Evolutionary conservation across 2,888 invertebrate species (phyloP).

Genomic region (Eucera pruinosa): DNA sequence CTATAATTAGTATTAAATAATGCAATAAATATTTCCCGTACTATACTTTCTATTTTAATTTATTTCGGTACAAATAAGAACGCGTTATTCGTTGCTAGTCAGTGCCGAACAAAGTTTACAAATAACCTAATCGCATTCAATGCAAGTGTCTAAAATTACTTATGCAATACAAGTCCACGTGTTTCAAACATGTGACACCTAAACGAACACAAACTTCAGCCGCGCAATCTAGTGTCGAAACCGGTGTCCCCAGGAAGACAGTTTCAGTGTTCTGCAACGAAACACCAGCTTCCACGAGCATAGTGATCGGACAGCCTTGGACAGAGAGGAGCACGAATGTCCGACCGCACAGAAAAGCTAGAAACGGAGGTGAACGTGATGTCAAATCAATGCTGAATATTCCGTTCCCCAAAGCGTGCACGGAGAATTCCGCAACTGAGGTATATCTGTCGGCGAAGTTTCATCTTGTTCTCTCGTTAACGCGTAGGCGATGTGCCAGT

Average conservation of each 20-base stretch:
- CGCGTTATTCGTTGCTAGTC: too few species aligned
- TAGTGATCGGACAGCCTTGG: slow-evolving; percentile 17
- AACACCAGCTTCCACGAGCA: slow-evolving; percentile 9
- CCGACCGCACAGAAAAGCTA: slow-evolving; percentile 32
- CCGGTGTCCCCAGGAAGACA: not conserved
- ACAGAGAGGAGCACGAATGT: slow-evolving; percentile 16
- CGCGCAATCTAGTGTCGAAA: not conserved
- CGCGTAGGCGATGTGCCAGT: slow-evolving; percentile 57
- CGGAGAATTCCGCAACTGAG: slow-evolving; percentile 34
- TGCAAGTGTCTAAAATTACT: too few species aligned
- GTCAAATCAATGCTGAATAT: slow-evolving; percentile 44
- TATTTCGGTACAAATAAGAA: too few species aligned
- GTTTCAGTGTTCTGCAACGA: slow-evolving; percentile 11
- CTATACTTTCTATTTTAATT: too few species aligned
- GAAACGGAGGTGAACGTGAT: slow-evolving; percentile 40
- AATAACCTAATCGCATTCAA: too few species aligned
- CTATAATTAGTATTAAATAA: too few species aligned
- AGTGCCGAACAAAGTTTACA: too few species aligned
- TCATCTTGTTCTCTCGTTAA: slow-evolving; percentile 61
- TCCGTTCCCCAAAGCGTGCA: slow-evolving; percentile 28
- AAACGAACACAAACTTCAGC: not conserved
- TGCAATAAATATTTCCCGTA: too few species aligned
- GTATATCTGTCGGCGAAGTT: slow-evolving; percentile 55
- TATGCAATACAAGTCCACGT: not conserved
- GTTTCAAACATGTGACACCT: not conserved